Conservation (phyloP, 2,113 vertebrate species). For the Pimephales promelas region DNA sequence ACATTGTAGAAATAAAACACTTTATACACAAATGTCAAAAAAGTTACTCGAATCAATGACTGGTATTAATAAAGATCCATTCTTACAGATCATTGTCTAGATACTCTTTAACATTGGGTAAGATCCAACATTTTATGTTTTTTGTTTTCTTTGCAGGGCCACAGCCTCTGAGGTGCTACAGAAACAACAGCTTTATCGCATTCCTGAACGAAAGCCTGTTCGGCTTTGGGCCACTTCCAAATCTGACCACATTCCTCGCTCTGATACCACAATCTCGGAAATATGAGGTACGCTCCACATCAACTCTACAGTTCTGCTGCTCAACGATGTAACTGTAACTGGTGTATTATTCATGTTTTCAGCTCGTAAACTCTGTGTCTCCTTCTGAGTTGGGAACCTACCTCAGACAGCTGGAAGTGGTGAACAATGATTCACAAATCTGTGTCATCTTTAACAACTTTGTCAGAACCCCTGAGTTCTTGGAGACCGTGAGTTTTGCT, state of each 20-base stretch:
- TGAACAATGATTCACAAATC: constrained; percentile 32
- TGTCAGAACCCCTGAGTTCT: constrained; percentile 36
- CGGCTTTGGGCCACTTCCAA: constrained; percentile 33
- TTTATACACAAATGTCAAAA: too few species aligned
- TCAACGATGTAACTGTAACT: not conserved
- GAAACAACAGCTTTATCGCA: constrained; percentile 40
- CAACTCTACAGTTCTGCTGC: not conserved
- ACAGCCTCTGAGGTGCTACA: constrained; percentile 50
- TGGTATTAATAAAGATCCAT: too few species aligned
- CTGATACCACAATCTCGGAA: constrained; percentile 38
- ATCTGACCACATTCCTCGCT: constrained; percentile 42
- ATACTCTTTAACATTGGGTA: not conserved
- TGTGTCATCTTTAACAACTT: constrained; percentile 45
- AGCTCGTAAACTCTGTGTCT: constrained; percentile 51
- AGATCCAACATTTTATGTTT: too few species aligned
- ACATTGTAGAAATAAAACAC: too few species aligned
- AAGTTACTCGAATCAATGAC: too few species aligned
- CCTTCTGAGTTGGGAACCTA: constrained; percentile 47
- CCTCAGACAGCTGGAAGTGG: constrained; percentile 21
- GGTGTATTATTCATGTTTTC: constrained; percentile 5
- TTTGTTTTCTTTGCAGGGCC: constrained; percentile 18
- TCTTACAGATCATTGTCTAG: too few species aligned
- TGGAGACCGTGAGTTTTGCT: constrained; percentile 44
- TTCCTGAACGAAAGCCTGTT: constrained; percentile 44
- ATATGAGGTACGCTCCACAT: constrained; percentile 25